Conservation (phyloP, 2,888 invertebrate genomes). For the Halocaridina rubra region DNA sequence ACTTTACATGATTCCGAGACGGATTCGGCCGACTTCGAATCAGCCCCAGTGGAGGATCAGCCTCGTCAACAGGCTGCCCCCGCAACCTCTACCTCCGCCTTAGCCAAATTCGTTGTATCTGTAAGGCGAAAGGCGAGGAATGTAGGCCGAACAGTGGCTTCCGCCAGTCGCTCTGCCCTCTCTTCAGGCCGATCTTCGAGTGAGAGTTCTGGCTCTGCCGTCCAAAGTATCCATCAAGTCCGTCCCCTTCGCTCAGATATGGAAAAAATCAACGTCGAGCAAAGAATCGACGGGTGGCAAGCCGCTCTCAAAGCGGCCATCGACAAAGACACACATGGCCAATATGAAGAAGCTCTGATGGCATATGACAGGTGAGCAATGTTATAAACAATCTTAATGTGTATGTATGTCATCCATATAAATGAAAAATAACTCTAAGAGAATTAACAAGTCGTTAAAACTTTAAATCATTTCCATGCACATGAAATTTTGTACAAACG, state of each 20-base stretch:
- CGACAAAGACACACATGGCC: not conserved
- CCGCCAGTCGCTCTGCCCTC: not conserved
- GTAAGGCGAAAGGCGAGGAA: not conserved
- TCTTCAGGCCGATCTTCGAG: not conserved
- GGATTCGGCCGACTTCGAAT: conserved; percentile 32
- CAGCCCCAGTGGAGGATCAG: not conserved
- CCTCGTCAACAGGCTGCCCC: not conserved
- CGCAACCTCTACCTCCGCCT: not conserved
- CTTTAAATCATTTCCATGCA: not conserved
- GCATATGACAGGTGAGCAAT: conserved; percentile 44
- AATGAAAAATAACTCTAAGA: not conserved
- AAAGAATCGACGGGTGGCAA: conserved; percentile 21
- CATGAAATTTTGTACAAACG: not conserved
- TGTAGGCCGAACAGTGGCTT: not conserved
- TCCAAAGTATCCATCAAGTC: conserved; percentile 5
- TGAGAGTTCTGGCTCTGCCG: not conserved
- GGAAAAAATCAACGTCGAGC: not conserved
- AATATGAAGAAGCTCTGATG: conserved; percentile 1
- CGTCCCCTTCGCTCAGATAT: not conserved
- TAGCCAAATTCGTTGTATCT: not conserved
- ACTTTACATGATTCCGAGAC: conserved; percentile 9
- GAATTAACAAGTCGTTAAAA: not conserved
- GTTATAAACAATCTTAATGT: too few relatives aligned
- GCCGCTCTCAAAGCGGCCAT: conserved; percentile 18
- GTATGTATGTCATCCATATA: too few relatives aligned